These are phyloP conservation scores for Danio albolineatus DNA, from an alignment of 2,797 vertebrate species.

Conservation along the genomic window DNA sequence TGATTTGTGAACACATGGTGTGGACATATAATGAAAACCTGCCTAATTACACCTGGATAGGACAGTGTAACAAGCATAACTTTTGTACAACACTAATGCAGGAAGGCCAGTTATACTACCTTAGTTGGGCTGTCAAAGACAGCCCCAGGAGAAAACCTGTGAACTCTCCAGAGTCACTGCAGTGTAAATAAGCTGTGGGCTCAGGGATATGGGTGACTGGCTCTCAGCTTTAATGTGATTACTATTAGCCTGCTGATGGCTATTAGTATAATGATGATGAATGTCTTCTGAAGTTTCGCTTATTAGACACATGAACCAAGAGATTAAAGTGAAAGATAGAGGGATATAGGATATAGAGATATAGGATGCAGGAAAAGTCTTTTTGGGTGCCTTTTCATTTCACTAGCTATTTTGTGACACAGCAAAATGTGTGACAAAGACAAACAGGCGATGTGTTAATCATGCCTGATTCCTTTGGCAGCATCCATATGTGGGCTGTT, in stretches of 20 bases:
- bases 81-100: neutral
- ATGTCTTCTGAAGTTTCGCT: slow-evolving; percentile 25
- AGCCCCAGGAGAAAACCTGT: neutral
- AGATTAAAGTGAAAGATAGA: slow-evolving; percentile 36
- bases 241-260: slow-evolving; percentile 24
- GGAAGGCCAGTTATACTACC: neutral
- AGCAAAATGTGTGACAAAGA: neutral
- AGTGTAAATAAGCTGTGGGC: neutral
- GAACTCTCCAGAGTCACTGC: slow-evolving; percentile 8
- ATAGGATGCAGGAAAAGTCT: neutral
- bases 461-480: slow-evolving; percentile 46
- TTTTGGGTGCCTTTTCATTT: slow-evolving; percentile 8
- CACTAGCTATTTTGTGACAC: slow-evolving; percentile 3
- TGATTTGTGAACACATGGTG: too few relatives aligned
- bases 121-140: neutral
- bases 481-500: slow-evolving; percentile 36
- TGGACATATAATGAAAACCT: neutral
- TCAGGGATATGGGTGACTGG: slow-evolving; percentile 19
- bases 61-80: neutral
- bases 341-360: neutral
- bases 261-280: slow-evolving; percentile 33
- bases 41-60: neutral
- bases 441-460: neutral
- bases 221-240: slow-evolving; percentile 22
- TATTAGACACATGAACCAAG: neutral